phyloP scores from a whole-genome alignment of 2,113 vertebrate species.

The Melanerpes aurifrons region DNA sequence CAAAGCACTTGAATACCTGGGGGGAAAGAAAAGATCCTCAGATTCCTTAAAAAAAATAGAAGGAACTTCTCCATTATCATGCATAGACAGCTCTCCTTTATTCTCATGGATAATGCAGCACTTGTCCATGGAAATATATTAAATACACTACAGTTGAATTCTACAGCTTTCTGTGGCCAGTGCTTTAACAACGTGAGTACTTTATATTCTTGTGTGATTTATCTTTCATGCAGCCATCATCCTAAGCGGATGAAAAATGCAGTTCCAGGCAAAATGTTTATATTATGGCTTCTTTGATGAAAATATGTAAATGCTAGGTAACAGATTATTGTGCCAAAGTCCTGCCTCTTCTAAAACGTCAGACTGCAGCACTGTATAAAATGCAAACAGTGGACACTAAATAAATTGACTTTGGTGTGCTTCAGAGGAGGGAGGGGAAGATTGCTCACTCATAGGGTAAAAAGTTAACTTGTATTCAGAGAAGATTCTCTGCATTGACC shows the following conservation, averaged over 20 bases:
- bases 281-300: background rate
- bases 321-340: background rate
- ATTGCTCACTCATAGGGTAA: background rate
- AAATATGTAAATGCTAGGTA: background rate
- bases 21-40: background rate
- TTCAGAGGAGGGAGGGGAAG: background rate
- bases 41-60: background rate
- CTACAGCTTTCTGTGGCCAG: rapidly evolving
- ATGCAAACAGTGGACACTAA: background rate
- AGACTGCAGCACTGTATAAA: background rate
- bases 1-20: background rate
- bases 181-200: background rate
- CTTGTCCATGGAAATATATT: background rate
- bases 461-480: background rate
- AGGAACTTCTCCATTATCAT: background rate
- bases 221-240: background rate
- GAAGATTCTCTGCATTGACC: background rate
- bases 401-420: background rate
- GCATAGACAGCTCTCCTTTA: background rate
- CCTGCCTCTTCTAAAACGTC: background rate
- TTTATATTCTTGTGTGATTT: background rate
- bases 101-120: background rate
- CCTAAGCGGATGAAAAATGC: background rate
- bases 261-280: background rate
- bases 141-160: background rate